Evolutionary conservation across 2,797 vertebrate genomes (phyloP), one percentile per base, ranked within the genome.

Genomic region (Chelonia mydas): DNA sequence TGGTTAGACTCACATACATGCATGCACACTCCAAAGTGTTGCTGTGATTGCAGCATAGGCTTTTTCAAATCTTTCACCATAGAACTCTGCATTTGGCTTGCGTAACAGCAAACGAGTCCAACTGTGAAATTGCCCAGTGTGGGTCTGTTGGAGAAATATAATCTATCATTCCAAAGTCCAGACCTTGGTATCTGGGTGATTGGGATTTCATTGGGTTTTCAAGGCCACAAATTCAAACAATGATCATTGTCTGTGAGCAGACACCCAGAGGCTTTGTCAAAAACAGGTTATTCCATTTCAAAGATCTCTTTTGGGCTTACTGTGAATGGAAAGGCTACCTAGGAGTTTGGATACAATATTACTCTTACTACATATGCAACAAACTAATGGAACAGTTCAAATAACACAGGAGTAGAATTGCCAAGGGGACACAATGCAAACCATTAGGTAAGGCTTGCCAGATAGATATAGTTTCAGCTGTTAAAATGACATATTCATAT

Each of bases 401-500:
- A 97, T 95, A 97, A 94, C 84, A 84, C 78, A 95, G 93, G 88
- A 92, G 90, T 96, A 93, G 91, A 89, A 85, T 96, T 97, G 95
- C 96, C 95, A 97, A 95, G 84, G 93, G 94, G 55, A 95, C 96
- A 96, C 2, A 1, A 93, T 96, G 78, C 86, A 95, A 95, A 95
- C 88, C 91, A 93, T 96, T 97, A 97, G 89, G 95, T 91, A 95
- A 95, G 92, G 72, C 57, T 89, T 96, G 96, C 96, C 96, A 97
- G 89, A 96, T 95, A 93, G 94, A 96, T 95, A 96, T 81, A 93
- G 77, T 96, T 97, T 96, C 93, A 96, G 90, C 92, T 97, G 95
- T 95, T 96, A 97, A 97, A 96, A 96, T 95, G 96, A 82, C 86
- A 90, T 92, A 97, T 97, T 97, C 96, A 96, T 97, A 74, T 97